Evolutionary conservation across 2,888 invertebrate genomes (phyloP).

Genomic region (Drosophila atripex): DNA sequence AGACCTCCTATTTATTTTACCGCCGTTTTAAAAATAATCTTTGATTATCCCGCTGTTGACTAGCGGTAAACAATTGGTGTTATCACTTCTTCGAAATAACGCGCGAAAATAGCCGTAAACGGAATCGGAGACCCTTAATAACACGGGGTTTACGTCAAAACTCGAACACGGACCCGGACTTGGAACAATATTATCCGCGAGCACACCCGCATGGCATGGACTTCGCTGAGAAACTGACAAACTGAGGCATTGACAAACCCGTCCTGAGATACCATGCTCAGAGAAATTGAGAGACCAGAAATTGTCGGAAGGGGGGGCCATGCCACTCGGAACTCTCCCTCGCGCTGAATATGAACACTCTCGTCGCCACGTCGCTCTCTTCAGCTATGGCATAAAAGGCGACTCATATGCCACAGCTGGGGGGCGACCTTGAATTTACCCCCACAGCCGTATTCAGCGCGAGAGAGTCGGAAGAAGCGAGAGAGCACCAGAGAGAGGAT

Average conservation of each 20-base stretch:
- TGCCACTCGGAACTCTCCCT: conserved; percentile 7
- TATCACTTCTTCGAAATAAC: conserved; percentile 57
- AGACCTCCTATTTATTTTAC: not conserved
- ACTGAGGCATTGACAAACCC: not conserved
- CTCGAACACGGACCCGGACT: conserved; percentile 18
- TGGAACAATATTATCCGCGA: conserved; percentile 53
- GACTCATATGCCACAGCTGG: conserved; percentile 23
- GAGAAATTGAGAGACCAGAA: conserved; percentile 6
- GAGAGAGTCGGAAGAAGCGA: conserved; percentile 2
- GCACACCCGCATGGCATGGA: conserved; percentile 67
- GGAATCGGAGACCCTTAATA: conserved; percentile 7
- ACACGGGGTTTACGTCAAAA: conserved; percentile 27
- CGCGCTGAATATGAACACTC: conserved; percentile 60
- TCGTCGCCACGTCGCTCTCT: conserved; percentile 2
- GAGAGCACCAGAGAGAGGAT: conserved; percentile 9
- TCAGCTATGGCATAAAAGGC: conserved; percentile 52
- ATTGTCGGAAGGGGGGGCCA: not conserved
- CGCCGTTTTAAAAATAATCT: not conserved
- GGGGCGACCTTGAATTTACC: conserved; percentile 69
- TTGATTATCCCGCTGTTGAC: not conserved
- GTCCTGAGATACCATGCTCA: not conserved
- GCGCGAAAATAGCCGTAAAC: conserved; percentile 42
- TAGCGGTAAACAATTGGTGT: not conserved
- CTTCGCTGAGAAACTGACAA: conserved; percentile 67
- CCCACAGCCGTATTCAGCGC: conserved; percentile 22